Conservation (phyloP, 2,113 vertebrate species). For the Jacana jacana region DNA sequence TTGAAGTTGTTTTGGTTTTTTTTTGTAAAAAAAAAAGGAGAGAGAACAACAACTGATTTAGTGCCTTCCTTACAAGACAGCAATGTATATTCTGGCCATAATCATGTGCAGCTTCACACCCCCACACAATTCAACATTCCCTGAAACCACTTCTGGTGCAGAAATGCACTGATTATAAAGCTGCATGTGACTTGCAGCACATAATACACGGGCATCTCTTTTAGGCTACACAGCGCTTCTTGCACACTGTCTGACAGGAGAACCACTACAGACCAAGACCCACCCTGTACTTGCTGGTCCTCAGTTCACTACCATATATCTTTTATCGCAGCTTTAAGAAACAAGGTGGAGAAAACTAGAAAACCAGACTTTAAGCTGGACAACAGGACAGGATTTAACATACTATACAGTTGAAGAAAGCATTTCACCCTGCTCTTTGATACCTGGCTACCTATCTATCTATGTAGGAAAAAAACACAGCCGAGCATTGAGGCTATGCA, state of each 20-base stretch:
- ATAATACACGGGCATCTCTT: background rate
- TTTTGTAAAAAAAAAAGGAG: background rate
- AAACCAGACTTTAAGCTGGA: background rate
- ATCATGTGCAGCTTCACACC: background rate
- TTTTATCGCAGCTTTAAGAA: background rate
- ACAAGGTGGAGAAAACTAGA: background rate
- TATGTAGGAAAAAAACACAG: background rate
- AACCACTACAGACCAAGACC: background rate
- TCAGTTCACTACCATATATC: rapidly evolving
- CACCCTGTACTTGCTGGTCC: background rate
- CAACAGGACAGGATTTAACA: background rate
- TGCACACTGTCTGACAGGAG: background rate
- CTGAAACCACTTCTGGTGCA: background rate
- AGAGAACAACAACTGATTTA: background rate
- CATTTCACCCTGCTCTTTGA: background rate
- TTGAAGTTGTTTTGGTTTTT: background rate
- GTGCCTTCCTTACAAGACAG: background rate
- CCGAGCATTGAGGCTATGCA: conserved; percentile 20
- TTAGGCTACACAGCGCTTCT: background rate
- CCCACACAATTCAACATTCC: background rate
- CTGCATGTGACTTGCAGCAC: background rate
- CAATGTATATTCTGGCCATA: background rate
- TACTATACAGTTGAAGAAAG: background rate
- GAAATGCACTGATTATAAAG: background rate
- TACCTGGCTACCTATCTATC: background rate